Conservation (phyloP, 2,888 invertebrate genomes). For the Vanessa cardui region DNA sequence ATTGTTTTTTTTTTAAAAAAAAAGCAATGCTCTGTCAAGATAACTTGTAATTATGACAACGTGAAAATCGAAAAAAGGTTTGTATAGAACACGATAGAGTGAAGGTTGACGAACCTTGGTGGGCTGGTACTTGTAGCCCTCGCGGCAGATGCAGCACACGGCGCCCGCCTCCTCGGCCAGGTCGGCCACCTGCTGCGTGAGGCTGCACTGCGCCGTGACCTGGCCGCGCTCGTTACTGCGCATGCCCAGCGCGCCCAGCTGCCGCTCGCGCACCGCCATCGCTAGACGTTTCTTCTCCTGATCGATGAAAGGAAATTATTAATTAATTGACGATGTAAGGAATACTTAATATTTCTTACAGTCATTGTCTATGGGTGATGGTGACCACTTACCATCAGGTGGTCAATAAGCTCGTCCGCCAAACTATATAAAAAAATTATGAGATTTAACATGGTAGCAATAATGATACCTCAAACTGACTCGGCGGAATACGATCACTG, state of each 20-base stretch:
- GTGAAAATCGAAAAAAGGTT: too few relatives aligned
- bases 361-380: too few relatives aligned
- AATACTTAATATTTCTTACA: too few relatives aligned
- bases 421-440: too few relatives aligned
- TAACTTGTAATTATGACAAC: too few relatives aligned
- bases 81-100: too few relatives aligned
- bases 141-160: conserved; percentile 98
- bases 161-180: conserved; percentile 97
- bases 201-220: conserved; percentile 94
- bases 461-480: background rate
- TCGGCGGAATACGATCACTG: too few relatives aligned
- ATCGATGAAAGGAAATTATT: background rate
- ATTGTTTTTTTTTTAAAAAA: too few relatives aligned
- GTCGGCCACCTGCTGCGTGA: conserved; percentile 96
- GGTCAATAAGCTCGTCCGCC: too few relatives aligned
- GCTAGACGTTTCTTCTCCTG: conserved; percentile 98
- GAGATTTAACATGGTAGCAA: background rate
- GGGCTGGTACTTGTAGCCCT: conserved; percentile 98
- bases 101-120: conserved; percentile 83
- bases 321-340: too few relatives aligned
- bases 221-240: conserved; percentile 98
- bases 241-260: conserved; percentile 96
- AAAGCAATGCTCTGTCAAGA: too few relatives aligned
- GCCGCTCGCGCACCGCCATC: conserved; percentile 98
- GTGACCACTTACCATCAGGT: too few relatives aligned